Base-by-base conservation (phyloP, 2,888 invertebrate genomes). In the Neuroscelio doddi region DNA sequence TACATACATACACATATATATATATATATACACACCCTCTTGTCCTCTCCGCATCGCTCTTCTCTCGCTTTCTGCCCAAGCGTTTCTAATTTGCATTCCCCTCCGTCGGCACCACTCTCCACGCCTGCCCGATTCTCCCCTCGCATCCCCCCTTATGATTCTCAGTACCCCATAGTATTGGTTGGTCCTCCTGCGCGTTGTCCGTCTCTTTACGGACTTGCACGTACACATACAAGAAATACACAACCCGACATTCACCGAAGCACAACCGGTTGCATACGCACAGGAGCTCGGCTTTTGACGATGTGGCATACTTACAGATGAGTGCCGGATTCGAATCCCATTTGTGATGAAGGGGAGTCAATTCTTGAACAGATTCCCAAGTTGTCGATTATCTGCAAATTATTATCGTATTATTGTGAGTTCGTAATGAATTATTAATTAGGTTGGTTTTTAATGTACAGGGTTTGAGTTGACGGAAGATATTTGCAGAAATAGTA, bases 51-150 rank as follows among this genome's bases (percentile, higher is more conserved):
- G 58, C 61, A 56, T 57, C 66, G 56, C 67, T 70, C 71, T 59
- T 68, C 65, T 64, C 64, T 70, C 74, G 78, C 75, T 74, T 79
- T 78, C 79, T 80, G 80, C 80, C 82, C 80, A 78, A 80, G 79
- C 81, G 80, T 81, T 81, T 83, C 80, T 83, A 84, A 83, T 83
- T 83, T 83, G 82, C 83, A 83, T 83, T 82, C 83, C 82, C 82
- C 83, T 82, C 78, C 78, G 77, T 79, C 78, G 74, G 75, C 77
- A 75, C 77, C 76, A 78, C 71, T 42, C 68, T 69, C 41, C 64
- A 58, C 61, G 58, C 62, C 46, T 61, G 32, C 64, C 57, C 69
- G 64, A 41, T 69, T 62, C 65, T 70, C 58, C 69, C 65, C 71
- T 59, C 69, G 70, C 67, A 53, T 62, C 30, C 63, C 62, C 57